phyloP scores from a whole-genome alignment of 2,888 invertebrate genomes.

The Drosophila meridiana region DNA sequence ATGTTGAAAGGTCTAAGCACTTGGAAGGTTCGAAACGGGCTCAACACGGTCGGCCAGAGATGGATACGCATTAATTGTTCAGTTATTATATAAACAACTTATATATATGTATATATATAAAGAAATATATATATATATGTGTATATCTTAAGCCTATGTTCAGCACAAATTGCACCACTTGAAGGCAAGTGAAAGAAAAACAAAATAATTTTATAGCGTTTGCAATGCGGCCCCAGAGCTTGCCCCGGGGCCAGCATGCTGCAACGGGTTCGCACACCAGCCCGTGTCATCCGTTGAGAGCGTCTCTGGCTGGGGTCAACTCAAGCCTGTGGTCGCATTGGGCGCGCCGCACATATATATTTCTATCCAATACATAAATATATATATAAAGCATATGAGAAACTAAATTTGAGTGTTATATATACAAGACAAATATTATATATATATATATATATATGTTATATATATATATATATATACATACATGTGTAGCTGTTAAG shows the following conservation, averaged over 20 bases:
- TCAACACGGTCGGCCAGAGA: conserved; percentile 71
- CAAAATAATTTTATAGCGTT: conserved; percentile 21
- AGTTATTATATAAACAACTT: conserved; percentile 5
- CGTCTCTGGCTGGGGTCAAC: conserved; percentile 39
- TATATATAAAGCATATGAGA: conserved; percentile 29
- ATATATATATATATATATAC: conserved; percentile 41
- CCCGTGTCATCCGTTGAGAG: conserved; percentile 65
- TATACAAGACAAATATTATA: conserved; percentile 31
- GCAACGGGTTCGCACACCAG: conserved; percentile 65
- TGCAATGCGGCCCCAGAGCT: conserved; percentile 31
- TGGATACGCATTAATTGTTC: conserved; percentile 32
- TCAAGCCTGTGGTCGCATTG: conserved; percentile 28
- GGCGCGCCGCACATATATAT: conserved; percentile 35
- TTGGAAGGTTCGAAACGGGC: conserved; percentile 83
- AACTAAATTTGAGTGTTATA: conserved; percentile 44
- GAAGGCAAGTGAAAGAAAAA: conserved; percentile 6
- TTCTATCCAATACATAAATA: conserved; percentile 26
- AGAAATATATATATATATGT: neutral
- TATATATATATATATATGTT: conserved; percentile 33
- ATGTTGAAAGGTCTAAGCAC: conserved; percentile 58
- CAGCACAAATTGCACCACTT: conserved; percentile 39
- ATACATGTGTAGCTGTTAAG: conserved; percentile 74
- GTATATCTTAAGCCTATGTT: conserved; percentile 32
- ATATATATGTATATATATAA: conserved; percentile 1
- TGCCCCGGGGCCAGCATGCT: conserved; percentile 38